A percentile compares a stretch with the other conserved stretches of the same genome.
Evolutionary conservation across 2,113 vertebrate genomes (phyloP).

Genomic region (Cinclus cinclus): DNA sequence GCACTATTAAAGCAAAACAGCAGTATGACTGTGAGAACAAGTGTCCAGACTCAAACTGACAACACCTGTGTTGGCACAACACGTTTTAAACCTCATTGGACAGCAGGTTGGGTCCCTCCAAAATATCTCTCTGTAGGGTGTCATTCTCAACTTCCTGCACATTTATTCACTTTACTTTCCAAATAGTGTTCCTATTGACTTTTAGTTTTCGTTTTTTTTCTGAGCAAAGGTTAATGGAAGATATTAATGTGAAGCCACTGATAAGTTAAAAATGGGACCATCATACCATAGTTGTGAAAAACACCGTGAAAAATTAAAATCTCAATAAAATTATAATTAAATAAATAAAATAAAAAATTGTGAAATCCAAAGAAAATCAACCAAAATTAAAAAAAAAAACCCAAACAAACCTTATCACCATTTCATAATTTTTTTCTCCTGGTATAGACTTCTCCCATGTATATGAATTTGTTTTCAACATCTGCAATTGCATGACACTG

Average conservation of each 20-base stretch:
- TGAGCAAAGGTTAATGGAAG: not conserved
- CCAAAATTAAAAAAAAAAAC: not conserved
- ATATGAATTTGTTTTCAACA: not conserved
- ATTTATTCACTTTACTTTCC: conserved; percentile 29
- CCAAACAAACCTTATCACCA: not conserved
- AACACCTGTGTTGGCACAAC: not conserved
- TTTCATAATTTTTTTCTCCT: not conserved
- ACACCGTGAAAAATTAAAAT: not conserved
- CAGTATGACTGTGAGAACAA: not conserved
- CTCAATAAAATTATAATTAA: not conserved
- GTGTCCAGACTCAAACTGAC: not conserved
- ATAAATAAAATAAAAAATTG: not conserved
- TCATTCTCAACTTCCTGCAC: conserved; percentile 10
- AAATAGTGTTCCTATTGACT: conserved; percentile 9
- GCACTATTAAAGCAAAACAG: not conserved
- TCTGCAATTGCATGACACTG: not conserved
- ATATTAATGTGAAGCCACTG: not conserved
- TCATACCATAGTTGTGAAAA: not conserved
- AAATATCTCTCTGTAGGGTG: not conserved
- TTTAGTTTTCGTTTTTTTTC: not conserved
- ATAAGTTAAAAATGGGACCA: not conserved
- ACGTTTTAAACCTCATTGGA: conserved; percentile 44
- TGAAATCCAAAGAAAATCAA: not conserved
- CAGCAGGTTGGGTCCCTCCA: not conserved
- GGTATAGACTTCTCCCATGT: accelerated